These are phyloP conservation scores for Spongilla lacustris DNA, from an alignment of 37 sponge, comb jelly and placozoan genomes.

Conservation along the genomic window DNA sequence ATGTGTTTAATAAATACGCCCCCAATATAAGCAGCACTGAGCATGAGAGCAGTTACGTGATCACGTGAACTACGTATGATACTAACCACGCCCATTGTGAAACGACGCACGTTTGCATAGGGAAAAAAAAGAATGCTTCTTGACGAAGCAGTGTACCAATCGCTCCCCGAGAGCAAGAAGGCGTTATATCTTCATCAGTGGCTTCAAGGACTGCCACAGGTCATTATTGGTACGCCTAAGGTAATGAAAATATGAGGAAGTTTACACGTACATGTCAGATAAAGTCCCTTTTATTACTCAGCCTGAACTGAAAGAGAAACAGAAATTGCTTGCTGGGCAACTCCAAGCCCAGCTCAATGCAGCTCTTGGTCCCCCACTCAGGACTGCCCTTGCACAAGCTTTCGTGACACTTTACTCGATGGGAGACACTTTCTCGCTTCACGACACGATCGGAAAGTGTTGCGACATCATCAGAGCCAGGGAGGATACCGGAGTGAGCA, in stretches of 20 bases:
- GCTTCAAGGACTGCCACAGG: constrained; percentile 61
- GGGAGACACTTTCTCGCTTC: constrained; percentile 65
- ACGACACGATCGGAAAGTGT: constrained; percentile 71
- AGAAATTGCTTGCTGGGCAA: constrained; percentile 56
- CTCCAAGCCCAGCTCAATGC: constrained; percentile 50
- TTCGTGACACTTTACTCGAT: constrained; percentile 71
- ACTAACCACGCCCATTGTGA: not conserved
- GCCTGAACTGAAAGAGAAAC: constrained; percentile 56
- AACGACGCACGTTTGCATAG: not conserved
- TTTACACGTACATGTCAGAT: too few species aligned
- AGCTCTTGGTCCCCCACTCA: constrained; percentile 69
- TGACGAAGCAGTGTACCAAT: constrained; percentile 40
- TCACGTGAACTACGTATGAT: too few species aligned
- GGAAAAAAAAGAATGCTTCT: constrained; percentile 20
- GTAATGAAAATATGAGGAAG: constrained; percentile 29
- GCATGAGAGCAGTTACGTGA: not conserved
- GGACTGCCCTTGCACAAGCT: constrained; percentile 53
- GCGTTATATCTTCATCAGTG: constrained; percentile 54
- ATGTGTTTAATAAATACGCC: not conserved
- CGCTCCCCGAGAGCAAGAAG: constrained; percentile 40
- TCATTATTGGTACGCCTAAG: constrained; percentile 29
- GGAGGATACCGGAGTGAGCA: constrained; percentile 40
- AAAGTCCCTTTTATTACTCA: constrained; percentile 9
- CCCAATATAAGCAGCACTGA: not conserved
- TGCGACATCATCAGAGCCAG: constrained; percentile 57